A percentile compares a stretch with the other conserved stretches of the same genome.
Conservation (phyloP, 2,888 invertebrate genomes). For the Dryocosmus kuriphilus region DNA sequence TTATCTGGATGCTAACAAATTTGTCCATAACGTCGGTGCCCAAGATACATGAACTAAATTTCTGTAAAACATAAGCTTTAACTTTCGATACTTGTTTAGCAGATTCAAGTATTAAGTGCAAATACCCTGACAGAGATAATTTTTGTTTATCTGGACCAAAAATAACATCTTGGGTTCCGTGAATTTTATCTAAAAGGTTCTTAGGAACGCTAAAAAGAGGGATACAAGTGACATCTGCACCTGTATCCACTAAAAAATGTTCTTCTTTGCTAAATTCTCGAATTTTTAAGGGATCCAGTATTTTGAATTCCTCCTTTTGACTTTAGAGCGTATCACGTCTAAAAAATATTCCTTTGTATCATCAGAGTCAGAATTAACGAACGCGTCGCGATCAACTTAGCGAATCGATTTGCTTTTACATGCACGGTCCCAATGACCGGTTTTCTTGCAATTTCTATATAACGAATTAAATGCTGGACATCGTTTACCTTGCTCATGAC, state of each 20-base stretch:
- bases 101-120: conserved; percentile 42
- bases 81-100: conserved; percentile 25
- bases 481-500: conserved; percentile 32
- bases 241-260: conserved; percentile 50
- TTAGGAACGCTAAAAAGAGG: conserved; percentile 42
- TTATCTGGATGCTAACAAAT: conserved; percentile 43
- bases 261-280: conserved; percentile 17
- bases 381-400: conserved; percentile 38
- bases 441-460: conserved; percentile 54
- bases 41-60: conserved; percentile 50
- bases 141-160: conserved; percentile 50
- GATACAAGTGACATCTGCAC: conserved; percentile 50
- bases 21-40: conserved; percentile 52
- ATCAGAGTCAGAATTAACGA: conserved; percentile 12
- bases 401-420: conserved; percentile 50
- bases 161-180: conserved; percentile 42
- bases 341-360: neutral
- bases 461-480: conserved; percentile 57
- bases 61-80: conserved; percentile 46
- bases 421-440: conserved; percentile 57
- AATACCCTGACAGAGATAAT: conserved; percentile 45
- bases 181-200: conserved; percentile 35
- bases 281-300: conserved; percentile 31
- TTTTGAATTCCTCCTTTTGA: neutral
- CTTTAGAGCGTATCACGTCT: neutral